Base-by-base conservation (phyloP, 1,140 invertebrate species). In the Apis laboriosa region DNA sequence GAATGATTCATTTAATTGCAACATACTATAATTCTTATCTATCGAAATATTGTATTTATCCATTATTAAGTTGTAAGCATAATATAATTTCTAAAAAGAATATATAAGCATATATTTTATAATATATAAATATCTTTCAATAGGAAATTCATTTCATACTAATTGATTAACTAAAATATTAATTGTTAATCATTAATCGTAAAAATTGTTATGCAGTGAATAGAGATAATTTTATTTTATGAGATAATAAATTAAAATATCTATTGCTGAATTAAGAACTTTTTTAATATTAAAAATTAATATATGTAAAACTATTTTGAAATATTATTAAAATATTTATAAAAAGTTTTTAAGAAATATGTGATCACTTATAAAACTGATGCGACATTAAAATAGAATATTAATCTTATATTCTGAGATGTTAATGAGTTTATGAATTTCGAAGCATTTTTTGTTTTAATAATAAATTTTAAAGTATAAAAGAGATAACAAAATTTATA, bases 351-450 rank as follows among this genome's bases (percentile, higher is more conserved):
- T 43, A 43, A 70, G n/a, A 70, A 53, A 2, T 43, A n/a, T 13
- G 21, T 24, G n/a, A 15, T 12, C 15, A 24, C 4, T n/a, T 49
- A 56, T 56, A 74, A 74, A 73, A 3, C 9, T 55, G 12, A 74
- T 21, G 34, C 28, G 2, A 7, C 9, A 15, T 60, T 12, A 12
- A 58, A 28, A 74, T 60, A 74, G 19, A 13, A 58, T 72, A 58
- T 56, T 9, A 60, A 12, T 61, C n/a, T 28, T 34, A 28, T 43
- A 12, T 53, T 55, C 34, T 13, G 4, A 63, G 11, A 21, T 55
- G 61, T 15, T 66, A 55, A 77, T 49, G 49, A 77, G 19, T 55
- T 21, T 11, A 55, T 55, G 43, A 24, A 66, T 77, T 77, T 34
- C 9, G 19, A 63, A 5, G 21, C 28, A 12, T 43, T 15, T 9